A percentile compares a stretch with the other conserved stretches of the same genome.
Evolutionary conservation across 2,113 vertebrate genomes (phyloP).

Genomic region (Oryzias javanicus): DNA sequence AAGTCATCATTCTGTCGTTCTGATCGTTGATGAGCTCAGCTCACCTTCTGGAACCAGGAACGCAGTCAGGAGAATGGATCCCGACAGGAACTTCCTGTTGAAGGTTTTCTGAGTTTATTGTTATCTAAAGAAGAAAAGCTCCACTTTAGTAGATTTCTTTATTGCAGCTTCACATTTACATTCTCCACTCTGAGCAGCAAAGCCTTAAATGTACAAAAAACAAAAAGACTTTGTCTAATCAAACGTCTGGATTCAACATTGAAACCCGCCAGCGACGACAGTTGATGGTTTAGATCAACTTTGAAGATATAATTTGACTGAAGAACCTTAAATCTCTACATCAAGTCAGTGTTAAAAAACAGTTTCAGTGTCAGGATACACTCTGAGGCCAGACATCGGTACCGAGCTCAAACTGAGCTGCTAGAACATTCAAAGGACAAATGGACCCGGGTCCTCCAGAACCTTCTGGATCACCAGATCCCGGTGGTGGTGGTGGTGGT

Average conservation of each 20-base stretch:
- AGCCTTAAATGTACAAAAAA: constrained; percentile 51
- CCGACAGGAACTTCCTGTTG: too few relatives aligned
- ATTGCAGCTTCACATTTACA: constrained; percentile 62
- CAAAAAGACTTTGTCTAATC: constrained; percentile 34
- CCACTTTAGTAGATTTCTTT: constrained; percentile 14
- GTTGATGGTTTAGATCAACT: constrained; percentile 10
- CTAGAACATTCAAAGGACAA: neutral
- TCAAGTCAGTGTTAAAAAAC: constrained; percentile 33
- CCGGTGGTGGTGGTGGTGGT: too few relatives aligned
- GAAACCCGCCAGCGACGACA: constrained; percentile 7
- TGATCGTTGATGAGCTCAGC: too few relatives aligned
- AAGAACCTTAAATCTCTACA: constrained; percentile 13
- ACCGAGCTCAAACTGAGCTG: neutral
- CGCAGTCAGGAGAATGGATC: too few relatives aligned
- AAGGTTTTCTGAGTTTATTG: too few relatives aligned
- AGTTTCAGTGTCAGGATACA: constrained; percentile 2
- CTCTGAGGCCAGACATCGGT: constrained; percentile 17
- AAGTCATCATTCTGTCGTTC: too few relatives aligned
- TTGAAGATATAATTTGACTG: constrained; percentile 18
- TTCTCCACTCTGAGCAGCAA: constrained; percentile 25
- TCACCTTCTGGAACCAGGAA: too few relatives aligned
- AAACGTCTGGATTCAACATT: constrained; percentile 37
- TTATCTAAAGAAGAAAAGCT: too few relatives aligned
- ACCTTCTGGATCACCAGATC: neutral
- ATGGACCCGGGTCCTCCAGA: neutral